Evolutionary conservation across 2,113 vertebrate genomes (phyloP).

Genomic region (Camelus dromedarius): DNA sequence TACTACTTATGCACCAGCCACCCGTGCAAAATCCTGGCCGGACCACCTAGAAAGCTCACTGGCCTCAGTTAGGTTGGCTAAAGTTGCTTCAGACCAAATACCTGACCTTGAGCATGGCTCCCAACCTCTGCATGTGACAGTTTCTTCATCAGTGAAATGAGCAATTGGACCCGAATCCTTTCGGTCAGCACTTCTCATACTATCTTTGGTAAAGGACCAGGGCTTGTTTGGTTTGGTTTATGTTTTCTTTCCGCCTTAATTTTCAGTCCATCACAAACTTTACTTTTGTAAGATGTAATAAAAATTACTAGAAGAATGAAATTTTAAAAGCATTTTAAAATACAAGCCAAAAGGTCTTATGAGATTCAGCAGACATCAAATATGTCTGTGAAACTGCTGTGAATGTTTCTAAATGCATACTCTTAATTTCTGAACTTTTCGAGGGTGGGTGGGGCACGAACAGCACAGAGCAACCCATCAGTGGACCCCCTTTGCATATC

Average conservation of each 20-base stretch:
- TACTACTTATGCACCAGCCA: not conserved
- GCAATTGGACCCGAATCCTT: not conserved
- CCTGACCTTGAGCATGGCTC: not conserved
- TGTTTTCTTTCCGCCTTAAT: not conserved
- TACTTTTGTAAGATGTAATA: slow-evolving; percentile 17
- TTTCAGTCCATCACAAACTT: not conserved
- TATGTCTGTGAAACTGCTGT: not conserved
- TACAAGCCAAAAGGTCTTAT: not conserved
- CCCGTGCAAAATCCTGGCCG: not conserved
- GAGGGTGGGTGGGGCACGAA: not conserved
- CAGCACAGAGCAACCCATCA: not conserved
- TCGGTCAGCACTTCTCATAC: not conserved
- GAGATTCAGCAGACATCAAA: slow-evolving; percentile 13
- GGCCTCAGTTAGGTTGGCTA: not conserved
- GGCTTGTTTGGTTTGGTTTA: not conserved
- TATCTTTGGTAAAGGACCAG: not conserved
- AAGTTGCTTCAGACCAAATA: not conserved
- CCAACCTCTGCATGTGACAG: not conserved
- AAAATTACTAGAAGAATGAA: slow-evolving; percentile 3
- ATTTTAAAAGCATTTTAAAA: slow-evolving; percentile 21
- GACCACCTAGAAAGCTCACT: not conserved
- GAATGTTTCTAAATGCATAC: not conserved
- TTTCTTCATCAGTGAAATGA: not conserved
- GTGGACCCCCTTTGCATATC: not conserved
- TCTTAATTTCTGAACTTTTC: not conserved